Percentiles rank a stretch among this genome's conserved stretches.
Evolutionary conservation across 2,113 vertebrate species (phyloP).

Genomic region (Lophura nycthemera): DNA sequence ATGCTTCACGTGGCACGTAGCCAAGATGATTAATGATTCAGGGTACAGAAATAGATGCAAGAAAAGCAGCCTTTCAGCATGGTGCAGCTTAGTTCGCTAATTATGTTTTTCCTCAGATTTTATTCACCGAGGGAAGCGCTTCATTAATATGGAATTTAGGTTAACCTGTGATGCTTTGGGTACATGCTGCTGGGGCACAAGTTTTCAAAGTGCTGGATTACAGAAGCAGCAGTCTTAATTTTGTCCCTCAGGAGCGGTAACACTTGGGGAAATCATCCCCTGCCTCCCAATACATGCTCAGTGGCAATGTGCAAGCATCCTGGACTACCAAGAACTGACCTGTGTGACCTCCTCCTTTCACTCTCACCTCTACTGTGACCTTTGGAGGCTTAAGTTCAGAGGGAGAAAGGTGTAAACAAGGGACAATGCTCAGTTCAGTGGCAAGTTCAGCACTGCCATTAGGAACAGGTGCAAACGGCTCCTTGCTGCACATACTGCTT

Average conservation of each 20-base stretch:
- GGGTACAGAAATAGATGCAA: conserved; percentile 50
- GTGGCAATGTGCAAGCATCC: rapidly evolving
- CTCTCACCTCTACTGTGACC: background rate
- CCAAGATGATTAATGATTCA: conserved; percentile 57
- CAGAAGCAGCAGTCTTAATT: background rate
- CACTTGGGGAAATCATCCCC: background rate
- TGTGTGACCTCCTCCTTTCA: background rate
- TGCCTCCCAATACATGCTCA: background rate
- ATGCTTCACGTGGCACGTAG: conserved; percentile 1
- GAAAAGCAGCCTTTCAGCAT: conserved; percentile 8
- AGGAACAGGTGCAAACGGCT: rapidly evolving
- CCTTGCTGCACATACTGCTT: rapidly evolving
- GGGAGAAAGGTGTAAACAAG: background rate
- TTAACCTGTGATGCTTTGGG: background rate
- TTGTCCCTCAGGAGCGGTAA: background rate
- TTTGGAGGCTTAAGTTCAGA: background rate
- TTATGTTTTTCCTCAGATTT: conserved; percentile 37
- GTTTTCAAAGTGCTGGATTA: background rate
- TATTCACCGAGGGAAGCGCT: background rate
- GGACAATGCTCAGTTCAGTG: background rate
- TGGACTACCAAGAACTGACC: background rate
- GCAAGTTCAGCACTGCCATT: background rate
- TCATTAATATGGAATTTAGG: conserved; percentile 9
- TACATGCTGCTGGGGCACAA: background rate
- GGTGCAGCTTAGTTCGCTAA: conserved; percentile 9